Evolutionary conservation across 2,888 invertebrate species (phyloP).

Genomic region (Drosophila pseudotakahashii): DNA sequence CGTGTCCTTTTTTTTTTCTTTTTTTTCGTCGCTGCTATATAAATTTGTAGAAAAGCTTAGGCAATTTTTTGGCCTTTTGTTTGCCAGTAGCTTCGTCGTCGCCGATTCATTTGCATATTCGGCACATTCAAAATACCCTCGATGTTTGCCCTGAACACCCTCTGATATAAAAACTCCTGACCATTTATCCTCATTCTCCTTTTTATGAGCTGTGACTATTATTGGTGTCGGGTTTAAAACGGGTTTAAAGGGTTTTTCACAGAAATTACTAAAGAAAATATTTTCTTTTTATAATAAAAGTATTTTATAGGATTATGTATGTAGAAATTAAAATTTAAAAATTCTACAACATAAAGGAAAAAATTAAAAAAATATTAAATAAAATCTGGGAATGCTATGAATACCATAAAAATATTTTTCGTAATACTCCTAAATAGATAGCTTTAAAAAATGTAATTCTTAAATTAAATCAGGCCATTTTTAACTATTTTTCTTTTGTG

Average conservation of each 20-base stretch:
- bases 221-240: constrained; percentile 39
- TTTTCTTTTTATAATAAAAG: neutral
- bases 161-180: constrained; percentile 3
- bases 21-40: constrained; percentile 39
- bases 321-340: too few relatives aligned
- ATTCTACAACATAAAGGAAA: too few relatives aligned
- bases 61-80: constrained; percentile 31
- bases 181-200: constrained; percentile 4
- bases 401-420: too few relatives aligned
- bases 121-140: constrained; percentile 56
- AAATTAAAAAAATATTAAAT: too few relatives aligned
- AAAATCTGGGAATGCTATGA: too few relatives aligned
- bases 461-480: neutral
- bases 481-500: neutral
- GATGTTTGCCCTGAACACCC: constrained; percentile 27
- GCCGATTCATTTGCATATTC: constrained; percentile 70
- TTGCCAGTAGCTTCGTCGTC: constrained; percentile 36
- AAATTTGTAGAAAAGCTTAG: constrained; percentile 77
- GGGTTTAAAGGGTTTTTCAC: constrained; percentile 16
- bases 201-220: constrained; percentile 49
- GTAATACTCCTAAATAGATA: too few relatives aligned
- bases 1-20: constrained; percentile 10
- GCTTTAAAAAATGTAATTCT: too few relatives aligned
- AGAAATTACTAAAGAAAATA: neutral
- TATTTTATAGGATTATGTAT: too few relatives aligned